These are phyloP conservation scores for Terebella lapidaria DNA, from an alignment of 2,888 invertebrate species.

Conservation along the genomic window DNA sequence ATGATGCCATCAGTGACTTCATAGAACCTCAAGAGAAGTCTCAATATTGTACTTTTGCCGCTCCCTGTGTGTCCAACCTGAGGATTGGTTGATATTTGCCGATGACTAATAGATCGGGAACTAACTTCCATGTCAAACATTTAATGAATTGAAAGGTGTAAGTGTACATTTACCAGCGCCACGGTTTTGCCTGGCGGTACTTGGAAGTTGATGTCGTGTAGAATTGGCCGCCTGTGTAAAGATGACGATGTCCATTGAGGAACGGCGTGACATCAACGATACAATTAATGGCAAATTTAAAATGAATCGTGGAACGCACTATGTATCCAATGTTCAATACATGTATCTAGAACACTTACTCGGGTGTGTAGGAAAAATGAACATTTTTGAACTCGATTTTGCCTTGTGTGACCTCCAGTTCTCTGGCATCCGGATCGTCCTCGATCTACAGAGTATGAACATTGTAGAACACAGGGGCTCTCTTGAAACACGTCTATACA, in stretches of 20 bases:
- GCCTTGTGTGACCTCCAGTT: slow-evolving; percentile 62
- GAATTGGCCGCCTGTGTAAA: background rate
- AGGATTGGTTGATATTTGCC: background rate
- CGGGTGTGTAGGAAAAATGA: slow-evolving; percentile 69
- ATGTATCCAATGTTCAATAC: too few species aligned
- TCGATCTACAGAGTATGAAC: slow-evolving; percentile 14
- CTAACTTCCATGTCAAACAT: too few species aligned
- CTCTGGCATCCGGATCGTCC: slow-evolving; percentile 71
- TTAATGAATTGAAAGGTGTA: too few species aligned
- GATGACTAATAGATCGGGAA: too few species aligned
- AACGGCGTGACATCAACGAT: too few species aligned
- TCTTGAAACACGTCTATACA: too few species aligned
- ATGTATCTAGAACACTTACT: slow-evolving; percentile 56
- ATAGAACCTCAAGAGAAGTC: slow-evolving; percentile 54
- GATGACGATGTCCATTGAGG: too few species aligned
- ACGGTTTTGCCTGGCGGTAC: slow-evolving; percentile 81
- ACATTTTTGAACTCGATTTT: slow-evolving; percentile 80
- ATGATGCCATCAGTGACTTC: slow-evolving; percentile 41
- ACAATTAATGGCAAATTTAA: too few species aligned
- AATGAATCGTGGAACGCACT: too few species aligned
- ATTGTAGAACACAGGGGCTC: too few species aligned
- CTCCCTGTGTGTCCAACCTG: slow-evolving; percentile 43
- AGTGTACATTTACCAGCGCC: slow-evolving; percentile 34
- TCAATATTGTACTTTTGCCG: slow-evolving; percentile 54
- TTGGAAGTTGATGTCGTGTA: slow-evolving; percentile 20